Conservation (phyloP, 2,797 vertebrate genomes). For the Periparus ater region DNA sequence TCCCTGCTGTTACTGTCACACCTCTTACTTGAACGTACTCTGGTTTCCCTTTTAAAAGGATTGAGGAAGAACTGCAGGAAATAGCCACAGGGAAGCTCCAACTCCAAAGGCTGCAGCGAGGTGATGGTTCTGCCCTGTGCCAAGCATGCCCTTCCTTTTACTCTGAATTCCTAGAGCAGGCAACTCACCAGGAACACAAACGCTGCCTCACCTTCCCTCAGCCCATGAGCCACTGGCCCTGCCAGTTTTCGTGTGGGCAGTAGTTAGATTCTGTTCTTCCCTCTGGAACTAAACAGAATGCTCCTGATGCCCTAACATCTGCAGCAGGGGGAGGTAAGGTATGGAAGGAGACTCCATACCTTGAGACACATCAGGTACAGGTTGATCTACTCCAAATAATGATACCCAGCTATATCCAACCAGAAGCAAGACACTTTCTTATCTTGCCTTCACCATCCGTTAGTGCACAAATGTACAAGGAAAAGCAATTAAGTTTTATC, state of each 20-base stretch:
- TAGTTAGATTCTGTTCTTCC: not conserved
- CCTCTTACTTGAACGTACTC: not conserved
- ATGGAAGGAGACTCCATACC: too few species aligned
- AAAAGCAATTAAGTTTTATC: not conserved
- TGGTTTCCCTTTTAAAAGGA: not conserved
- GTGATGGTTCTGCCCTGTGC: not conserved
- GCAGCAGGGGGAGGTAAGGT: not conserved
- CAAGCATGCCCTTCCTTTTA: accelerated
- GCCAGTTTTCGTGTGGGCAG: not conserved
- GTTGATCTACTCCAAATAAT: not conserved
- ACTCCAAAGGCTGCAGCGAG: not conserved
- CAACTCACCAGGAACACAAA: not conserved
- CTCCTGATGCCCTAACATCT: accelerated
- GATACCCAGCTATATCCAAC: not conserved
- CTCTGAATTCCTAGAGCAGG: not conserved
- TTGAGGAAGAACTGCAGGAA: accelerated
- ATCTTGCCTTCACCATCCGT: not conserved
- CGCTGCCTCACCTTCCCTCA: not conserved
- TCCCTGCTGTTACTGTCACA: not conserved
- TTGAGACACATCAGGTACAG: too few species aligned
- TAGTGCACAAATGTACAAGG: not conserved
- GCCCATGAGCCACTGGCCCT: accelerated
- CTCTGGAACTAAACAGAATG: not conserved
- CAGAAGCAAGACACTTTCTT: not conserved
- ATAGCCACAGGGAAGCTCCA: not conserved